Evolutionary conservation across 2,113 vertebrate genomes (phyloP).

Genomic region (Hyperopisus bebe): DNA sequence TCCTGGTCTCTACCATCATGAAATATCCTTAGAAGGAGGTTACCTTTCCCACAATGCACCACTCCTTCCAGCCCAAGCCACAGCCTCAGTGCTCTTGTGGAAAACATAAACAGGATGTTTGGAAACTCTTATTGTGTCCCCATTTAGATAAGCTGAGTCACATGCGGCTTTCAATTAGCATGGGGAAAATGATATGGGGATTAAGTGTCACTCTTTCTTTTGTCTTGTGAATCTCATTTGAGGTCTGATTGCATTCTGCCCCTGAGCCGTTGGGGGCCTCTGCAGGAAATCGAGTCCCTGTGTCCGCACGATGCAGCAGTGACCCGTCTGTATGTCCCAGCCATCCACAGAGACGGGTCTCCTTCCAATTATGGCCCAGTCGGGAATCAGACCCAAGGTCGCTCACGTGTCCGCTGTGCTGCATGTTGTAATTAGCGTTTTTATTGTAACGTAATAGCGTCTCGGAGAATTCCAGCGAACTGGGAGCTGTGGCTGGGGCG

Average conservation of each 20-base stretch:
- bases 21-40: not conserved
- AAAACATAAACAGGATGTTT: not conserved
- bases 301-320: not conserved
- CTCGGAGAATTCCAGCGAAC: not conserved
- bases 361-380: not conserved
- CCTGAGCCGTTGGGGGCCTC: not conserved
- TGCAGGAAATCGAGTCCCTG: not conserved
- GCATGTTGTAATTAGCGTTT: slow-evolving; percentile 3
- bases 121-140: not conserved
- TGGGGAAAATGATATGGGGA: not conserved
- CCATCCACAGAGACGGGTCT: not conserved
- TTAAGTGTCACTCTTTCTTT: slow-evolving; percentile 2
- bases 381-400: not conserved
- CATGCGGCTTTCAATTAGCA: not conserved
- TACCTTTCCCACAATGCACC: not conserved
- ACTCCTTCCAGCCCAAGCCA: not conserved
- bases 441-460: slow-evolving; percentile 4
- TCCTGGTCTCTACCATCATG: not conserved
- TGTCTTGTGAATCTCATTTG: not conserved
- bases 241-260: not conserved
- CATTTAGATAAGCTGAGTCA: slow-evolving; percentile 3
- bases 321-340: not conserved
- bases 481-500: not conserved
- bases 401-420: not conserved
- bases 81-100: not conserved